Base-by-base conservation (phyloP, 2,888 invertebrate genomes). In the Cylloceria caligata region DNA sequence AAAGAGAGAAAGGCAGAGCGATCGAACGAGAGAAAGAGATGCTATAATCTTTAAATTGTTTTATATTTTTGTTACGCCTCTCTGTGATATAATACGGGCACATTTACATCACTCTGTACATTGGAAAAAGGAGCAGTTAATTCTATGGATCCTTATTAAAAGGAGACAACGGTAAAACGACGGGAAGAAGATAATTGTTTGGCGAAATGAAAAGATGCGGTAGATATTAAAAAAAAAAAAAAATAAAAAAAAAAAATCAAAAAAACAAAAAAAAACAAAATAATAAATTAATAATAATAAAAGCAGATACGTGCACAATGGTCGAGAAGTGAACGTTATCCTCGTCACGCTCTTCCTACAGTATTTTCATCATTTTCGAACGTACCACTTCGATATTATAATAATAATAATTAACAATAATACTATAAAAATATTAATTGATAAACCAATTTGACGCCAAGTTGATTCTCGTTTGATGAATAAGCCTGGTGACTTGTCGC, bases 21-120 rank as follows among this genome's bases (percentile, higher is more conserved):
- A 69, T 55, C 42, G 55, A 57, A 55, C 36, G 65, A 34, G 73
- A 75, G 57, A 34, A 76, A 75, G 57, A 77, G 47, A 78, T 80
- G 84, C 74, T 84, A 72, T 86, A 88, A 89, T 87, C 83, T 87
- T 89, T 85, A 88, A 91, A 91, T 91, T 89, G 83, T 90, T 91
- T 91, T 87, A 90, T 90, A 91, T 91, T 89, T 90, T 91, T 91
- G 88, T 91, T 91, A 90, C 90, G 90, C 90, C 91, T 92, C 90
- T 91, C 92, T 91, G 92, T 92, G 92, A 92, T 92, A 92, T 89
- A 87, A 91, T 90, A 91, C 90, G 91, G 92, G 92, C 91, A 91
- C 92, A 92, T 90, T 90, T 88, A 91, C 88, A 88, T 88, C 88
- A 91, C 87, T 88, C 90, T 91, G 88, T 90, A 83, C 80, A 84